Evolutionary conservation across 2,888 invertebrate genomes (phyloP).

Genomic region (Pseudeuparius sepicola): DNA sequence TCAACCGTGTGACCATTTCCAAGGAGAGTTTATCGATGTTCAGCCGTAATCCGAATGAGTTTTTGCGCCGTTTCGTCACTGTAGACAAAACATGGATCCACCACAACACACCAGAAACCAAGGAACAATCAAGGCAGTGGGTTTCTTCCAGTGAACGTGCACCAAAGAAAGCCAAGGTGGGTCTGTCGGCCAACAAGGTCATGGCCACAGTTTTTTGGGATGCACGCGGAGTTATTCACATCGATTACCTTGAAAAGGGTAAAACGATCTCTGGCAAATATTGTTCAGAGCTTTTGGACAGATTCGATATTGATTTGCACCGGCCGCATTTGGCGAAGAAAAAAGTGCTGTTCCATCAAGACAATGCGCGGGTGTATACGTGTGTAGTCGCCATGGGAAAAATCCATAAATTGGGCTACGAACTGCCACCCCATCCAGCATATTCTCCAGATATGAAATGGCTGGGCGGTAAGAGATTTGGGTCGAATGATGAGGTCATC

Average conservation of each 20-base stretch:
- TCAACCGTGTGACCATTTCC: no score
- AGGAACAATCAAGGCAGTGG: constrained; percentile 20
- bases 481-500: no score
- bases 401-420: constrained; percentile 14
- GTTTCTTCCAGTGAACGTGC: constrained; percentile 16
- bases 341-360: constrained; percentile 13
- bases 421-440: constrained; percentile 14
- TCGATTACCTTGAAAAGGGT: constrained; percentile 12
- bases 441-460: constrained; percentile 13
- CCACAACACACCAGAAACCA: no score
- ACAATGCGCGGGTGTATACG: constrained; percentile 14
- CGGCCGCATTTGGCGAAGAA: constrained; percentile 15
- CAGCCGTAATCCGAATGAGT: no score
- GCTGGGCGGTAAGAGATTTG: constrained; percentile 21
- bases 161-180: constrained; percentile 23
- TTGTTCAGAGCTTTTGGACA: no score
- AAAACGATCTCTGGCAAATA: constrained; percentile 7
- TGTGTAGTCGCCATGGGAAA: constrained; percentile 11
- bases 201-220: no score
- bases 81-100: constrained; percentile 7
- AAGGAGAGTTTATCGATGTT: no score
- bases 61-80: neutral
- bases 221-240: no score
- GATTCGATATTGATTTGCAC: no score
- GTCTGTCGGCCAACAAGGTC: no score